Evolutionary conservation across 2,888 invertebrate genomes (phyloP), one percentile per base, ranked within the genome.

Genomic region (Eulithis prunata): DNA sequence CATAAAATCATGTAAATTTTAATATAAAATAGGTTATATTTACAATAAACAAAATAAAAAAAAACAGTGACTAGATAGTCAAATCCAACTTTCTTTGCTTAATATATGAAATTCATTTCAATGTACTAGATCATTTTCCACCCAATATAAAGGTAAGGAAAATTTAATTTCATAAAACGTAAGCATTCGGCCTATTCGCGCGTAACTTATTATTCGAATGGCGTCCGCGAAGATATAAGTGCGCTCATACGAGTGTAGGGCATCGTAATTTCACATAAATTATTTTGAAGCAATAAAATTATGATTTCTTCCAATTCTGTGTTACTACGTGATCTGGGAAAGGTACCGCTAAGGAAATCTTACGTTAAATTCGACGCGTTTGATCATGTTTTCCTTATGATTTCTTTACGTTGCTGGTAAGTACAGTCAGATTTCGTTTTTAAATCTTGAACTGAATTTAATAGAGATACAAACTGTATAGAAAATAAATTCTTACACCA

Each of bases 241-340:
- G 76, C 74, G 57, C 71, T 75, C 79, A 81, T 78, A 76, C 72
- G 61, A 61, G 59, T 70, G 60, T 63, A 64, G 66, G 46, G 68
- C 60, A 70, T 75, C 61, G 79, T 76, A 75, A 78, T 78, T 82
- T 73, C 67, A 59, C 67, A 75, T 77, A 79, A 79, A 76, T 78
- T 79, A 79, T 69, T 49, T 67, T 67, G 74, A 65, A 62, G 83
- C 78, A 81, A 83, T 87, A 86, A 87, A 86, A 85, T 84, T 82
- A 80, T 84, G 85, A 86, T 86, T 62, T 83, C 78, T 79, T 78
- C 71, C 78, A 72, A 71, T 76, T 72, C 67, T 7, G 69, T 69
- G 70, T 74, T 71, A 73, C 68, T 75, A 76, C 83, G 80, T 81
- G 80, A 79, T 78, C 75, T 75, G 57, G 63, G n/a, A 46, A 11